These are phyloP conservation scores for Axea sp. DNA, from an alignment of 2,888 invertebrate species.

Conservation along the genomic window DNA sequence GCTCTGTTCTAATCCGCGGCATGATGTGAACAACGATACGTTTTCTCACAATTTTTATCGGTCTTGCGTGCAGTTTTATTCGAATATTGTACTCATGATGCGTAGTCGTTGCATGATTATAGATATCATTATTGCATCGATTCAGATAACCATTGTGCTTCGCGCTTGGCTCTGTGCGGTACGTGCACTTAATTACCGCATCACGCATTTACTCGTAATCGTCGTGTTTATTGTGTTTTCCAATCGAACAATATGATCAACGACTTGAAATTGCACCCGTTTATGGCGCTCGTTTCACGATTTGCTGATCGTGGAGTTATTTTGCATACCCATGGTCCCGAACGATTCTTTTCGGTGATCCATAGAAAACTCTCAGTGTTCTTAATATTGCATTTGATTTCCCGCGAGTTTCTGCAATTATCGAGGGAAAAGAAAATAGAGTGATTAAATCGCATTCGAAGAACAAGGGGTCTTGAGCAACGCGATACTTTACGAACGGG, in stretches of 20 bases:
- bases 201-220: slow-evolving; percentile 19
- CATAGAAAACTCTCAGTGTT: slow-evolving; percentile 27
- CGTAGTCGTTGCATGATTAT: no score
- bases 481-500: slow-evolving; percentile 11
- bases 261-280: slow-evolving; percentile 32
- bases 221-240: slow-evolving; percentile 19
- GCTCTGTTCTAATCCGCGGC: no score
- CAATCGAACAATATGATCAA: slow-evolving; percentile 28
- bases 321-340: slow-evolving; percentile 8
- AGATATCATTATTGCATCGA: no score
- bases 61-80: no score
- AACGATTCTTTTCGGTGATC: slow-evolving; percentile 27
- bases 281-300: slow-evolving; percentile 25
- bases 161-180: no score
- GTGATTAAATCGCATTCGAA: slow-evolving; percentile 29
- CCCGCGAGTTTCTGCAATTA: slow-evolving; percentile 26
- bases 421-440: slow-evolving; percentile 24
- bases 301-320: slow-evolving; percentile 17
- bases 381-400: slow-evolving; percentile 23
- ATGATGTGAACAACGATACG: no score
- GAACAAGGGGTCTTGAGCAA: slow-evolving; percentile 31
- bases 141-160: no score
- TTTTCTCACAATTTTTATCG: no score
- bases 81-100: no score
- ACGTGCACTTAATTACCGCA: slow-evolving; percentile 39